These are phyloP conservation scores for Dallia pectoralis DNA, from an alignment of 2,797 vertebrate genomes.

Conservation along the genomic window DNA sequence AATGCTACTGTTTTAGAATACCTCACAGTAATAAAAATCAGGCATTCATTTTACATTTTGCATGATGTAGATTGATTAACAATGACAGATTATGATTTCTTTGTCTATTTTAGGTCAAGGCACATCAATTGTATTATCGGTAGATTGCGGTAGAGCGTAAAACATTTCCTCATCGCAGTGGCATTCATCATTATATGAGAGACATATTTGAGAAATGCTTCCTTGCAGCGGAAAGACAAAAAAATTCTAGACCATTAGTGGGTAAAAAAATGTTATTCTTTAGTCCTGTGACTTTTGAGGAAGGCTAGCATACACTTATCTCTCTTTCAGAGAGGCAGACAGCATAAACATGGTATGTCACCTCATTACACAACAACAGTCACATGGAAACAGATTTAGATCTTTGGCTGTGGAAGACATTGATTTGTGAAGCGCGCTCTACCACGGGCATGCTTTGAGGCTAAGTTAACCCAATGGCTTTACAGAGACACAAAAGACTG, in stretches of 20 bases:
- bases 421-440: conserved; percentile 25
- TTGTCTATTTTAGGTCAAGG: conserved; percentile 42
- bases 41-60: not conserved
- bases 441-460: conserved; percentile 11
- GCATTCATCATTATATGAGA: conserved; percentile 43
- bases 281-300: conserved; percentile 42
- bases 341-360: conserved; percentile 22
- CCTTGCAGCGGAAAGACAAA: conserved; percentile 34
- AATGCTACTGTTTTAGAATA: no score
- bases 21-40: not conserved
- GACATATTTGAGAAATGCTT: conserved; percentile 38
- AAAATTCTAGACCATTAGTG: conserved; percentile 28
- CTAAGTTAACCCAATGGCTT: conserved; percentile 20
- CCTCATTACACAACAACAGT: conserved; percentile 47
- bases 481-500: not conserved
- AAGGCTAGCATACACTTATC: conserved; percentile 19
- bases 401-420: conserved; percentile 18
- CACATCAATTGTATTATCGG: conserved; percentile 36
- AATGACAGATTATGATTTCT: conserved; percentile 46
- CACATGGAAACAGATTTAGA: conserved; percentile 12
- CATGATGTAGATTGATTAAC: conserved; percentile 34
- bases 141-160: conserved; percentile 44
- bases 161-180: conserved; percentile 33
- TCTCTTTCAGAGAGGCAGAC: conserved; percentile 29
- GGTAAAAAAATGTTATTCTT: conserved; percentile 12